A percentile compares a stretch with the other conserved stretches of the same genome.
phyloP scores from a whole-genome alignment of 2,113 vertebrate genomes.

The Apodemus sylvaticus region DNA sequence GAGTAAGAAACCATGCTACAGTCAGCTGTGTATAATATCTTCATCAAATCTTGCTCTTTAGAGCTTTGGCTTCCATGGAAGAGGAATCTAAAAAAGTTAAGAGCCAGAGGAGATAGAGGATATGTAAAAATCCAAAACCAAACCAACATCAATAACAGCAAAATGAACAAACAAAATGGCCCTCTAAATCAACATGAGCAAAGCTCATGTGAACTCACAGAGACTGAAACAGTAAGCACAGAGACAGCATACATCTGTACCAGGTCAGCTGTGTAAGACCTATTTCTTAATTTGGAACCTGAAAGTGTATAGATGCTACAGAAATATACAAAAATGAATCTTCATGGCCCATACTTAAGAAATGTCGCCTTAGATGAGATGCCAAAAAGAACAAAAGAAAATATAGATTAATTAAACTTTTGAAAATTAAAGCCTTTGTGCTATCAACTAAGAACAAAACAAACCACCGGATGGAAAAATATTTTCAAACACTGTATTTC shows the following conservation, averaged over 20 bases:
- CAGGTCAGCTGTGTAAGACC: not conserved
- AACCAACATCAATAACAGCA: not conserved
- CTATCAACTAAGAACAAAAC: not conserved
- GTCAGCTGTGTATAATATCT: not conserved
- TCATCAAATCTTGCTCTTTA: not conserved
- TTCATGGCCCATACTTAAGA: not conserved
- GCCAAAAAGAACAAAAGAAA: not conserved
- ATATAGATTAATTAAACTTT: constrained; percentile 8
- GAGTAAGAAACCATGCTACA: too few relatives aligned
- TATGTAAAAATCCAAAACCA: not conserved
- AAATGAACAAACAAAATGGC: not conserved
- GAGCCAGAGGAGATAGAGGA: not conserved
- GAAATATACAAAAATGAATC: not conserved
- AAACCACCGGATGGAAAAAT: not conserved
- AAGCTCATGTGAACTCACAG: not conserved
- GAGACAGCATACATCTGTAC: too few relatives aligned
- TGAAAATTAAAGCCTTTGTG: constrained; percentile 17
- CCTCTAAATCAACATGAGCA: not conserved
- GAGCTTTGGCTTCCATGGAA: not conserved
- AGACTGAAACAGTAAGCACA: not conserved
- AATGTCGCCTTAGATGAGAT: not conserved
- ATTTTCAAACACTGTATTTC: not conserved
- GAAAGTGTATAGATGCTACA: not conserved
- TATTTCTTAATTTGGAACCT: not conserved
- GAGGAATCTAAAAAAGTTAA: not conserved